These are phyloP conservation scores for Arizona elegans DNA, from an alignment of 2,113 vertebrate species.

Conservation along the genomic window DNA sequence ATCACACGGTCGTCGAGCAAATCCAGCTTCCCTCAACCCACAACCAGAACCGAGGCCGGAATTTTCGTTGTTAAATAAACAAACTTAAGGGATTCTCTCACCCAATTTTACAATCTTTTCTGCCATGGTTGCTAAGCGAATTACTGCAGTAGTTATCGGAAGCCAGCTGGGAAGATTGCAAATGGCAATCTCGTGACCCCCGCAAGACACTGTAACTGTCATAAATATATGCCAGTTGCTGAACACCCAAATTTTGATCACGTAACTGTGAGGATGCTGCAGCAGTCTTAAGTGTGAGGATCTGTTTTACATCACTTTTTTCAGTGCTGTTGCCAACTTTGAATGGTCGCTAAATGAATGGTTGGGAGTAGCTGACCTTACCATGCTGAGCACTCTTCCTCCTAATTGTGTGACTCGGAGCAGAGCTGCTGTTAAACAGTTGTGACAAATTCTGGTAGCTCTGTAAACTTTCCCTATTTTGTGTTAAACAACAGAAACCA, in stretches of 20 bases:
- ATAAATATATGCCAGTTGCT: not conserved
- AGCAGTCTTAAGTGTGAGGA: rapidly evolving
- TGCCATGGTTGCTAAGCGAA: not conserved
- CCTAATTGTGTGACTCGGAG: not conserved
- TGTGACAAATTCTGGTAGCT: not conserved
- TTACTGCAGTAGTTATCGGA: not conserved
- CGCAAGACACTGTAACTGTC: not conserved
- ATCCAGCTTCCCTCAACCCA: not conserved
- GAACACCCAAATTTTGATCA: not conserved
- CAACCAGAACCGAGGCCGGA: too few species aligned
- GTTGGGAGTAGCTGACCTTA: not conserved
- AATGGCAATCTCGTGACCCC: not conserved
- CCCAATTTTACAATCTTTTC: not conserved
- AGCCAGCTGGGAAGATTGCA: not conserved
- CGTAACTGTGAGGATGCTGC: not conserved
- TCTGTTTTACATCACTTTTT: not conserved
- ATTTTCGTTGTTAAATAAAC: not conserved
- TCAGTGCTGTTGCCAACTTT: too few species aligned
- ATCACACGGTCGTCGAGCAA: not conserved
- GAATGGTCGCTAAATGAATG: not conserved
- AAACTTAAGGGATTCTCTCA: not conserved
- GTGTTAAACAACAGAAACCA: not conserved
- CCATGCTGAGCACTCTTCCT: not conserved
- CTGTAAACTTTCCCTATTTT: not conserved
- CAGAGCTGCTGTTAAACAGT: not conserved